Evolutionary conservation across 2,113 vertebrate species (phyloP).

Genomic region (Chlamydotis undulata): DNA sequence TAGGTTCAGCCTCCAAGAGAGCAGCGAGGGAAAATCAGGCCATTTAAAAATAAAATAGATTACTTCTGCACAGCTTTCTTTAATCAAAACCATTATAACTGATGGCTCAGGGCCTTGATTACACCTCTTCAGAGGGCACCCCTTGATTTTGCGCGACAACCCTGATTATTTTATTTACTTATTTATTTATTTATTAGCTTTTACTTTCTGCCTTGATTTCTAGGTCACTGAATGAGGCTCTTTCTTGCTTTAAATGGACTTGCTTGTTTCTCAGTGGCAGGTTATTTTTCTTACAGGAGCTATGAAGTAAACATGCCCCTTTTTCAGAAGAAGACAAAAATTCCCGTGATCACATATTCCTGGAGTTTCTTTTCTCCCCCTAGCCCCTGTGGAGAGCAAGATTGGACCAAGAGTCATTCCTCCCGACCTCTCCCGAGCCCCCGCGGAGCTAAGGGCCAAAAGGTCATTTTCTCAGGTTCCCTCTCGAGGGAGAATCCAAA

Average conservation of each 20-base stretch:
- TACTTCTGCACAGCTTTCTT: conserved; percentile 59
- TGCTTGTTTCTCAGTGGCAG: conserved; percentile 12
- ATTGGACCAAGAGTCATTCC: conserved; percentile 46
- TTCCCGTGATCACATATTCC: not conserved
- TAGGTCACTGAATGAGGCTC: conserved; percentile 37
- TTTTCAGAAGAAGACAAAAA: conserved; percentile 45
- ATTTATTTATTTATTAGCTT: conserved; percentile 63
- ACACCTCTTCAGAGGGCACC: conserved; percentile 49
- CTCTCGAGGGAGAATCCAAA: conserved; percentile 61
- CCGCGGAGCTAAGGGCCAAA: conserved; percentile 54
- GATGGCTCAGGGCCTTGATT: conserved; percentile 63
- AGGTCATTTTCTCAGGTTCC: conserved; percentile 75
- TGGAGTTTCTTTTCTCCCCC: not conserved
- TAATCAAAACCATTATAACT: conserved; percentile 55
- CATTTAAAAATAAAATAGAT: conserved; percentile 51
- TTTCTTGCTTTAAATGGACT: conserved; percentile 13
- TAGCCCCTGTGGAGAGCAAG: conserved; percentile 42
- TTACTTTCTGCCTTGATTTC: conserved; percentile 60
- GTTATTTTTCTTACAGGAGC: not conserved
- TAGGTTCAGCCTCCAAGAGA: conserved; percentile 9
- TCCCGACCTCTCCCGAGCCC: conserved; percentile 63
- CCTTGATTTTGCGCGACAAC: conserved; percentile 27
- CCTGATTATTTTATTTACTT: conserved; percentile 60
- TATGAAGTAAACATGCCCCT: conserved; percentile 15
- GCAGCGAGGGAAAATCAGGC: not conserved